Conservation (phyloP, 2,888 invertebrate genomes). For the Xylota segnis region DNA sequence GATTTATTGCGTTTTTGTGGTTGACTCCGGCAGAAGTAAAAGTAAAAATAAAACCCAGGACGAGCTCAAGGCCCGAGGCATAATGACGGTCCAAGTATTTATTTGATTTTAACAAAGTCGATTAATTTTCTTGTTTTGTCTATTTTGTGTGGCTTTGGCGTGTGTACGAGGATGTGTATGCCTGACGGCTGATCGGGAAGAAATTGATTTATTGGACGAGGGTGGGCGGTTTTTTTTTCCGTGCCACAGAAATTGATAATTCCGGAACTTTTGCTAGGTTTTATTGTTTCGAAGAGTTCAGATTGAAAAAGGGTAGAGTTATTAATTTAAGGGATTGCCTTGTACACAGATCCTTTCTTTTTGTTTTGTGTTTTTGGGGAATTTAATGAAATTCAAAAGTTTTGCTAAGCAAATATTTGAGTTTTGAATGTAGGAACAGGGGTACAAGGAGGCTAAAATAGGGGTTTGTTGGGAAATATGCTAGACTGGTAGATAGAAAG, state of each 20-base stretch:
- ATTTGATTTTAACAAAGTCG: constrained; percentile 66
- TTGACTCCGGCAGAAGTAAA: background rate
- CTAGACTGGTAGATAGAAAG: background rate
- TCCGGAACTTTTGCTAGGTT: background rate
- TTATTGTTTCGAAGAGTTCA: background rate
- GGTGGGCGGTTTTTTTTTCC: background rate
- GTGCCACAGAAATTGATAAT: constrained; percentile 14
- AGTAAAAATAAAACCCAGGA: constrained; percentile 25
- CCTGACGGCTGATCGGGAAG: constrained; percentile 21
- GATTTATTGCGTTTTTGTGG: constrained; percentile 37
- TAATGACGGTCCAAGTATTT: constrained; percentile 50
- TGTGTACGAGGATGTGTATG: background rate
- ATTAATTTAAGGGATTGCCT: constrained; percentile 4
- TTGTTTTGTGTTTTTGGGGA: background rate
- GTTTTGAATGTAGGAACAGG: background rate
- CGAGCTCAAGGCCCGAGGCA: constrained; percentile 31
- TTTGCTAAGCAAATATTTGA: constrained; percentile 10
- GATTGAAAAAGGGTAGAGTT: constrained; percentile 9
- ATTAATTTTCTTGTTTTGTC: constrained; percentile 53
- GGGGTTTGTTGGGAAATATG: background rate
- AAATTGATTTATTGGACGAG: constrained; percentile 3
- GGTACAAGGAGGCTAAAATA: background rate
- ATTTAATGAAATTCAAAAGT: constrained; percentile 13
- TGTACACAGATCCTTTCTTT: background rate
- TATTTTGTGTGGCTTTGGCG: background rate